Conservation (phyloP, 2,113 vertebrate species). For the Uria aalge region DNA sequence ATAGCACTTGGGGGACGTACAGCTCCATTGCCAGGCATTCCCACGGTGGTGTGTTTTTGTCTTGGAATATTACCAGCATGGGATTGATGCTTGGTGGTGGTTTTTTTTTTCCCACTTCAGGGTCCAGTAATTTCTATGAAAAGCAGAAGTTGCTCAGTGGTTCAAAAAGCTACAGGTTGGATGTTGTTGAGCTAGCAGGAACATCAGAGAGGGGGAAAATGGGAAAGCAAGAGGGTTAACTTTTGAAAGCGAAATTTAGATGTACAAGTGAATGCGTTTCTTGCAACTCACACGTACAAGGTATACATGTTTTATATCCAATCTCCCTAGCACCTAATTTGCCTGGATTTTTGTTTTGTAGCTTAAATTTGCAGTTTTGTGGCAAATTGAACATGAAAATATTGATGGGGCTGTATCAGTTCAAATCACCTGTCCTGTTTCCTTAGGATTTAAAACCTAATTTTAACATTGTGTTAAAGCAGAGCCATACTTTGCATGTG, state of each 20-base stretch:
- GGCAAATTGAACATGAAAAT: neutral
- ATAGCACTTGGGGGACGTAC: fast-evolving
- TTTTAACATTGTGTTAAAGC: neutral
- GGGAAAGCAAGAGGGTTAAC: neutral
- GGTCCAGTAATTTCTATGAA: neutral
- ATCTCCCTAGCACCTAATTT: neutral
- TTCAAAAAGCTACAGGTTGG: neutral
- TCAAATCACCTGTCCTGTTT: neutral
- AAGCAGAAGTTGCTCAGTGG: neutral
- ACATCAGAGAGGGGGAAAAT: neutral
- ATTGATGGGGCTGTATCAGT: neutral
- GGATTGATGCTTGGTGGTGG: neutral
- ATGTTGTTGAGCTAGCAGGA: neutral
- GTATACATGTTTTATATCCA: neutral
- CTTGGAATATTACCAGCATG: fast-evolving
- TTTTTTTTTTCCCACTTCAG: neutral
- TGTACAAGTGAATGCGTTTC: fast-evolving
- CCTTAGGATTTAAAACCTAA: neutral
- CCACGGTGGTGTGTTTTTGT: neutral
- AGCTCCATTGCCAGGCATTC: neutral
- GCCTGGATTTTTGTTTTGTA: neutral
- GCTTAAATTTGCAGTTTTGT: neutral
- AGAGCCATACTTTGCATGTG: neutral
- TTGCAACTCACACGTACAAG: neutral
- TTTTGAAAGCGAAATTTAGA: neutral